Base-by-base conservation (phyloP, 1,140 invertebrate genomes). In the Centruroides vittatus region DNA sequence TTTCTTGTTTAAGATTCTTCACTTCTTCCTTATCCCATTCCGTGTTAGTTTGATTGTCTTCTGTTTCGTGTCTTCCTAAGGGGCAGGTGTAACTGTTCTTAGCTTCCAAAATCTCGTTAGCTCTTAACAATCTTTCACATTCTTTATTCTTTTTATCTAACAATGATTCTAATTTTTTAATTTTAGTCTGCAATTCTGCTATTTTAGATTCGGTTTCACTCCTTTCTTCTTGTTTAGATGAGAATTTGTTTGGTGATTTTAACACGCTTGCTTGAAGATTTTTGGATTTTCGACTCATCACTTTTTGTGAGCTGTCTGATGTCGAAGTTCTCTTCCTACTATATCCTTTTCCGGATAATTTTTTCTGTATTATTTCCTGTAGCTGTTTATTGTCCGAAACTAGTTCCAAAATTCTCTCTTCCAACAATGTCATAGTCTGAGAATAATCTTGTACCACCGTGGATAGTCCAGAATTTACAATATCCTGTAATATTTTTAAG, bases 141-240 rank as follows among this genome's bases (percentile, higher is more conserved):
- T 41, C 41, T 41, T 41, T 41, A 41, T 8, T 41, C 8, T 41
- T 41, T 41, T 41, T 41, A 41, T 56, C 59, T 35, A 62, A 56
- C n/a, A 59, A 59, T 4, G 53, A 55, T 13, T 54, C 23, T 48
- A 59, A 56, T 8, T 52, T 51, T 47, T 62, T 47, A 35, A 62
- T 23, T 34, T 58, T 50, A 50, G n/a, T n/a, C 47, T 62, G 46
- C 8, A 62, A 8, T 7, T 62, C 61, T 47, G 10, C 4, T 51
- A 62, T 11, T 56, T 62, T 55, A 23, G 13, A 23, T 34, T 35
- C 13, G 10, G 10, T 54, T 54, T 13, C 34, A 11, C 35, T 35
- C 35, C 9, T 34, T 54, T 35, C n/a, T 35, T 54, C 52, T 51
- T 51, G 50, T 10, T 51, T 51, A 9, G 12, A 51, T 6, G 12